Conservation (phyloP, 92 coral and sea anemone genomes). For the Epizoanthus ramosus region DNA sequence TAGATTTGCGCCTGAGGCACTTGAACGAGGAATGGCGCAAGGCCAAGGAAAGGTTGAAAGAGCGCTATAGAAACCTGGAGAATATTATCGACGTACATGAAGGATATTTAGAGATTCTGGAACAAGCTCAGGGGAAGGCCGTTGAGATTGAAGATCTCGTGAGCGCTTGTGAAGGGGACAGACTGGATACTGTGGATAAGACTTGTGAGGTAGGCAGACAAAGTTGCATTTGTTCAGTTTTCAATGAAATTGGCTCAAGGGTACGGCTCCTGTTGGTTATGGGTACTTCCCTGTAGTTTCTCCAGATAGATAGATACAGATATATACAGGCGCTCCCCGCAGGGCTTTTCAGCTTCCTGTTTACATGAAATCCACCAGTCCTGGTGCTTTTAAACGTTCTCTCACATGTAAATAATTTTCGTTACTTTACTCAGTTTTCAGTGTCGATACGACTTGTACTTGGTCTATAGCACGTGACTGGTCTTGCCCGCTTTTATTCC, state of each 20-base stretch:
- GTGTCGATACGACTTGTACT: too few relatives aligned
- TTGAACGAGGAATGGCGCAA: constrained; percentile 67
- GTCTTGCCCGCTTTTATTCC: too few relatives aligned
- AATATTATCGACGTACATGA: constrained; percentile 46
- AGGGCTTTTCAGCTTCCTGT: too few relatives aligned
- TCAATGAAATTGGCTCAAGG: too few relatives aligned
- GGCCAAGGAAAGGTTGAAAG: constrained; percentile 50
- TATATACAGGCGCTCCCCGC: too few relatives aligned
- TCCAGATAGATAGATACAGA: too few relatives aligned
- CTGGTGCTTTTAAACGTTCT: too few relatives aligned
- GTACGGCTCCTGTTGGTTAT: background rate
- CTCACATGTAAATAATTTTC: too few relatives aligned
- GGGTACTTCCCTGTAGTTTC: background rate
- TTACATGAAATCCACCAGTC: too few relatives aligned
- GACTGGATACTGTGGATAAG: constrained; percentile 38
- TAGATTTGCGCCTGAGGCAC: constrained; percentile 48
- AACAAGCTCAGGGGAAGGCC: constrained; percentile 65
- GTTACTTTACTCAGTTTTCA: too few relatives aligned
- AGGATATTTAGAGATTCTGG: constrained; percentile 58
- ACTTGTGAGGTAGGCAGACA: constrained; percentile 52
- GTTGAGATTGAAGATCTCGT: constrained; percentile 62
- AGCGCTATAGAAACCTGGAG: constrained; percentile 54
- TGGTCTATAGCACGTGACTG: too few relatives aligned
- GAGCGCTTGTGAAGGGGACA: constrained; percentile 18
- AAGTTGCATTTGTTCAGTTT: too few relatives aligned